These are phyloP conservation scores for Athene noctua DNA, from an alignment of 2,113 vertebrate genomes.

Conservation along the genomic window DNA sequence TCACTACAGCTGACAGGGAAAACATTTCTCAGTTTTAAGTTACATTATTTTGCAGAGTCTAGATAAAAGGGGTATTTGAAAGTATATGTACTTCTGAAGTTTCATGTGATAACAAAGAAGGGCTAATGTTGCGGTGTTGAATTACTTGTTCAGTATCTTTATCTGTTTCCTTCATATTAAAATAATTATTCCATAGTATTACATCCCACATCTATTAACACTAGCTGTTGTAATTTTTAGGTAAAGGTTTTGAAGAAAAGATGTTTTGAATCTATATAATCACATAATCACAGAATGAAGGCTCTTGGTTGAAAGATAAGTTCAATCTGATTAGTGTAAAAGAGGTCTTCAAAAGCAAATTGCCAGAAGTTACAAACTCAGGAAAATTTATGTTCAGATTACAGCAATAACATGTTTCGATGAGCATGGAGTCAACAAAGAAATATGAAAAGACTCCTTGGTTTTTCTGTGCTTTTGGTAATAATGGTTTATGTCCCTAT, in stretches of 20 bases:
- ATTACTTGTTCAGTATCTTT: not conserved
- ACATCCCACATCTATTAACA: not conserved
- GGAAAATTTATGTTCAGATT: not conserved
- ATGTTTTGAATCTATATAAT: not conserved
- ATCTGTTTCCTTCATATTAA: not conserved
- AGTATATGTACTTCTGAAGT: not conserved
- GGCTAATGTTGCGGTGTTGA: not conserved
- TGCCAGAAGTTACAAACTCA: not conserved
- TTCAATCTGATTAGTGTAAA: not conserved
- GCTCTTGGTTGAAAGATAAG: not conserved
- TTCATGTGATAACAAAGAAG: not conserved
- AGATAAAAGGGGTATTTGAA: not conserved
- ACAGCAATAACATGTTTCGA: not conserved
- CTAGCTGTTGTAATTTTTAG: not conserved
- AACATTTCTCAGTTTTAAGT: slow-evolving; percentile 62
- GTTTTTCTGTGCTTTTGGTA: not conserved
- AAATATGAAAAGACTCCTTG: not conserved
- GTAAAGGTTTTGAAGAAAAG: not conserved
- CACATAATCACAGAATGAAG: not conserved
- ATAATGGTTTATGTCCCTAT: not conserved
- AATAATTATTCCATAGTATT: not conserved
- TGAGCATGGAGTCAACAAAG: not conserved
- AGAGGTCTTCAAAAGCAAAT: not conserved
- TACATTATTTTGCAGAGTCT: slow-evolving; percentile 3
- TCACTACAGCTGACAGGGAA: slow-evolving; percentile 76